Base-by-base conservation (phyloP, 2,797 vertebrate genomes). In the Perodicticus potto region DNA sequence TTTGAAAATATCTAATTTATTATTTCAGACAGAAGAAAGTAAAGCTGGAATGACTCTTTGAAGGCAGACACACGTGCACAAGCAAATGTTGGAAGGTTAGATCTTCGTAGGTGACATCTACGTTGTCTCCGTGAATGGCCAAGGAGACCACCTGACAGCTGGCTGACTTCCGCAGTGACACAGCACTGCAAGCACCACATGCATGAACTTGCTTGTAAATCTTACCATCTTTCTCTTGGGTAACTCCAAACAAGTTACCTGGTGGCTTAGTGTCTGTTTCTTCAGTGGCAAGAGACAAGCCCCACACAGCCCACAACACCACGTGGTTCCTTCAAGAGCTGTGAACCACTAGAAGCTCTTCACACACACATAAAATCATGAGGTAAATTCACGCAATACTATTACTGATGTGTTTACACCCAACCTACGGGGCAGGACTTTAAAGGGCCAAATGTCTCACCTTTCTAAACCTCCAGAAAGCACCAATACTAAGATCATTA, bases 201-300 rank as follows among this genome's bases (percentile, higher is more conserved):
- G 22, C 40, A 22, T 19, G 72, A 84, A 74, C 72, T 37, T 57
- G 43, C 7, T 5, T 63, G 22, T 89, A 61, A 69, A 73, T 83
- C 69, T 23, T 34, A 72, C 29, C 69, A 69, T 13, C 10, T 7
- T n/a, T 23, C 7, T 65, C 53, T 40, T 40, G n/a, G 63, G 19
- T 74, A 43, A 87, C 37, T 23, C 37, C 29, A 69, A 53, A 91
- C 32, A 77, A 78, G 13, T 29, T 22, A 43, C 45, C 80, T 74
- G 45, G 53, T 72, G 81, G 72, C 87, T 81, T 12, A 89, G 65
- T 45, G 13, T 91, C 63, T 89, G 37, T 80, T 84, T 85, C 89
- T 73, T 90, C 45, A 76, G 32, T n/a, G 59, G 19, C 29, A 72
- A 80, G 34, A 78, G 23, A 74, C 76, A 77, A 86, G 43, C 43